Percentiles rank a stretch among this genome's conserved stretches.
These are phyloP conservation scores for Halictus rubicundus DNA, from an alignment of 1,140 invertebrate genomes.

Conservation along the genomic window DNA sequence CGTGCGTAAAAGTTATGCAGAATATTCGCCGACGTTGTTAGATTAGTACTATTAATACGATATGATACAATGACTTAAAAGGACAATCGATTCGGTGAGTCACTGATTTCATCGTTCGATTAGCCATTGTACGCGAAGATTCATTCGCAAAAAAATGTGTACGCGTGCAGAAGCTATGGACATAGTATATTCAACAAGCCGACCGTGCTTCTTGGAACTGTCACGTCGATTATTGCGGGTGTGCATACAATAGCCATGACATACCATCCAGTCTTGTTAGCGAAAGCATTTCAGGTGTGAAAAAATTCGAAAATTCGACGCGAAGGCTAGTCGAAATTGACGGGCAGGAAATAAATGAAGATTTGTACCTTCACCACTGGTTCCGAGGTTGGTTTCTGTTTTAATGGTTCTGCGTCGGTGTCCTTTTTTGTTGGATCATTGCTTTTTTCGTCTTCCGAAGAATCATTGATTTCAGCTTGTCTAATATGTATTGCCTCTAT, in stretches of 20 bases:
- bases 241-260: conserved; percentile 14
- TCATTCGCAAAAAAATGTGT: not conserved
- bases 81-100: conserved; percentile 14
- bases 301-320: conserved; percentile 10
- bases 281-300: conserved; percentile 17
- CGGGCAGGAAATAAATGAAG: no score
- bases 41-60: conserved; percentile 9
- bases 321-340: not conserved
- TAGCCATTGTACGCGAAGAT: conserved; percentile 8
- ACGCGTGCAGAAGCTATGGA: conserved; percentile 22
- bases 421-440: not conserved
- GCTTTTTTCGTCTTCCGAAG: not conserved
- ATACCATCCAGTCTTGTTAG: conserved; percentile 49
- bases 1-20: not conserved
- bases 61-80: conserved; percentile 18
- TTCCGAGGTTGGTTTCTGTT: not conserved
- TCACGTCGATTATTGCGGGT: not conserved
- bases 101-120: conserved; percentile 33
- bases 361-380: conserved; percentile 12
- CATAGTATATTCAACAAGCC: conserved; percentile 17
- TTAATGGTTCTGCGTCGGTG: not conserved
- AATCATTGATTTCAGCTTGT: not conserved
- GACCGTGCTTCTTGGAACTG: conserved; percentile 16
- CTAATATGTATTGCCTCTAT: not conserved
- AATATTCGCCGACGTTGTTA: not conserved